Evolutionary conservation across 2,797 vertebrate species (phyloP).

Genomic region (Toxotes lorentzi): DNA sequence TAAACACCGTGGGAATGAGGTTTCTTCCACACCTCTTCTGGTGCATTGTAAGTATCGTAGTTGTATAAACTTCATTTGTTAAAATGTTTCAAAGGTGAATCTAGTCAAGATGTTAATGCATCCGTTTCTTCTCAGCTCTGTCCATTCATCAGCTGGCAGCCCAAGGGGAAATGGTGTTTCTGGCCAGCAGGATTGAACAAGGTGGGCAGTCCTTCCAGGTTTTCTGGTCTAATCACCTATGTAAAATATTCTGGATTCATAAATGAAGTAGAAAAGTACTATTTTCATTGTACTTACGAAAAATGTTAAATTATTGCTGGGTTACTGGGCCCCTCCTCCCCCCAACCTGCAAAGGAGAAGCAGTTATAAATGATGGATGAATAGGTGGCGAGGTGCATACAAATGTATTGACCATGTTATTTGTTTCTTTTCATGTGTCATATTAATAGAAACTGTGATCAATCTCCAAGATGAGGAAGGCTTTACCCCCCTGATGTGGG

Average conservation of each 20-base stretch:
- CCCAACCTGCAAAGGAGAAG: too few species aligned
- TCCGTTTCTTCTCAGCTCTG: conserved; percentile 84
- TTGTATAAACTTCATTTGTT: neutral
- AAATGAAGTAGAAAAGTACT: neutral
- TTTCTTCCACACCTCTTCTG: conserved; percentile 96
- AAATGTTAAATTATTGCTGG: too few species aligned
- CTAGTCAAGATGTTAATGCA: neutral
- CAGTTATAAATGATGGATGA: neutral
- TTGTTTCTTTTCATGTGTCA: neutral
- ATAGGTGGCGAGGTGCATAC: neutral
- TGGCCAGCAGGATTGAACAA: conserved; percentile 98
- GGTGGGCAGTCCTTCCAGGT: conserved; percentile 78
- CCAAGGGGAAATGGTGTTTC: conserved; percentile 97
- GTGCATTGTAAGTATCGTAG: conserved; percentile 92
- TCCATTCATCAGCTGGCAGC: conserved; percentile 98
- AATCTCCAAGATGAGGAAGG: conserved; percentile 98
- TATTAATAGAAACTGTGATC: conserved; percentile 92
- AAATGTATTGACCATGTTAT: neutral
- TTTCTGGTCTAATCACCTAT: neutral
- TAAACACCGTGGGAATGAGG: conserved; percentile 98
- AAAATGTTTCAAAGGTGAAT: neutral
- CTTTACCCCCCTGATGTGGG: conserved; percentile 99
- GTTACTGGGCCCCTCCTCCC: too few species aligned
- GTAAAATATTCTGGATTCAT: neutral
- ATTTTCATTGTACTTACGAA: neutral